Percentiles rank a stretch among this genome's conserved stretches.
Evolutionary conservation across 2,113 vertebrate species (phyloP).

Genomic region (Tragelaphus strepsiceros): DNA sequence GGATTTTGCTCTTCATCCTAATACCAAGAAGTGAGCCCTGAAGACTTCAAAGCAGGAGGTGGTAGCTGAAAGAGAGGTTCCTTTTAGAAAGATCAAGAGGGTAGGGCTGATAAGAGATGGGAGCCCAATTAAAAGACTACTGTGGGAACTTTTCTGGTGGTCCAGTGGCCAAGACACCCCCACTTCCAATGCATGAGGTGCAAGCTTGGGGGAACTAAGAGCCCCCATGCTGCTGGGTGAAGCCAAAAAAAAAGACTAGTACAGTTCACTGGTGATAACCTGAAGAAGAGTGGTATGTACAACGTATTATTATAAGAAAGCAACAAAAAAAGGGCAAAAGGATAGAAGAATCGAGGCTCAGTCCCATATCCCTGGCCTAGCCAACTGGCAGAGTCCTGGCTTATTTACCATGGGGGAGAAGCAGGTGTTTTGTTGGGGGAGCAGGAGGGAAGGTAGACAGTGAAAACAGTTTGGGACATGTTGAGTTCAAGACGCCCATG

Average conservation of each 20-base stretch:
- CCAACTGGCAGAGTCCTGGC: background rate
- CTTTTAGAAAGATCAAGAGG: background rate
- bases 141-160: background rate
- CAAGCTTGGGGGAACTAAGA: background rate
- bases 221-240: background rate
- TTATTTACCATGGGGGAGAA: fast-evolving
- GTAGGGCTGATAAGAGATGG: background rate
- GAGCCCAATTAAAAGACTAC: background rate
- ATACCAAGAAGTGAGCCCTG: background rate
- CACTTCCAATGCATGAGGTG: background rate
- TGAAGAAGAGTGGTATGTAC: background rate
- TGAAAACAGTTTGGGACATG: background rate
- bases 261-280: background rate
- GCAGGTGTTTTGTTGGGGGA: background rate
- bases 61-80: background rate
- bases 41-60: background rate
- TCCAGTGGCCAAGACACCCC: background rate
- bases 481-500: background rate
- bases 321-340: background rate
- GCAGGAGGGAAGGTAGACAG: background rate
- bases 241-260: background rate
- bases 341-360: background rate
- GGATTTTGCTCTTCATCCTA: background rate
- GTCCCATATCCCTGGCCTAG: background rate
- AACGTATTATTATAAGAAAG: background rate